phyloP scores from a whole-genome alignment of 1,140 invertebrate species.

The Nasonia longicornis region DNA sequence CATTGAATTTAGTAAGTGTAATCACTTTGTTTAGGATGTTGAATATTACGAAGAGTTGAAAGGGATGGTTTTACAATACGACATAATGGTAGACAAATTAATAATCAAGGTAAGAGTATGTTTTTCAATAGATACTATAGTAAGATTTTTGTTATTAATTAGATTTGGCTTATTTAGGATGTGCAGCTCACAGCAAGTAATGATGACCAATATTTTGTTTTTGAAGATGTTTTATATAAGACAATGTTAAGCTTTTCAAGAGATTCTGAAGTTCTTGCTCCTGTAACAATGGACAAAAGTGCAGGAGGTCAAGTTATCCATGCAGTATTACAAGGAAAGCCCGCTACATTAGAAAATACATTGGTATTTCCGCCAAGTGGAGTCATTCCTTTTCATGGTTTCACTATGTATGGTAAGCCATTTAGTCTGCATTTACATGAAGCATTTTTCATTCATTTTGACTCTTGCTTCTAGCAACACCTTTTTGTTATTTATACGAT shows the following conservation, averaged over 20 bases:
- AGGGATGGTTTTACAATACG: conserved; percentile 86
- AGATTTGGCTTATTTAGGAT: conserved; percentile 72
- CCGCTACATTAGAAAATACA: conserved; percentile 74
- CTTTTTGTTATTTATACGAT: conserved; percentile 93
- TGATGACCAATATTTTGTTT: conserved; percentile 98
- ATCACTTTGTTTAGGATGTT: conserved; percentile 74
- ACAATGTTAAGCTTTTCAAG: conserved; percentile 94
- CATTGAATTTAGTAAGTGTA: conserved; percentile 39
- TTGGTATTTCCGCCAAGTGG: conserved; percentile 94
- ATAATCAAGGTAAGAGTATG: conserved; percentile 82
- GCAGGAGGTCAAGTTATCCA: conserved; percentile 68
- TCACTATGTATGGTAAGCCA: conserved; percentile 92
- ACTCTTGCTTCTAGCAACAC: conserved; percentile 78
- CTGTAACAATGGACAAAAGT: conserved; percentile 72
- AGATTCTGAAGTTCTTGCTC: conserved; percentile 83
- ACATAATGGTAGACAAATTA: conserved; percentile 92
- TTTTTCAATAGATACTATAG: neutral
- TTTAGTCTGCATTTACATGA: neutral
- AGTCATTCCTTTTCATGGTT: conserved; percentile 96
- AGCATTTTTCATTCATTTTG: conserved; percentile 21
- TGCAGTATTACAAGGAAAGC: conserved; percentile 79
- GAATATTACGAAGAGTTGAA: conserved; percentile 88
- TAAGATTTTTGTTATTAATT: neutral
- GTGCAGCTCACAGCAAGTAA: conserved; percentile 95
- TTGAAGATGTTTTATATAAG: conserved; percentile 95